A percentile compares a stretch with the other conserved stretches of the same genome.
These are phyloP conservation scores for Polyodon spathula DNA, from an alignment of 2,113 vertebrate species.

Conservation along the genomic window DNA sequence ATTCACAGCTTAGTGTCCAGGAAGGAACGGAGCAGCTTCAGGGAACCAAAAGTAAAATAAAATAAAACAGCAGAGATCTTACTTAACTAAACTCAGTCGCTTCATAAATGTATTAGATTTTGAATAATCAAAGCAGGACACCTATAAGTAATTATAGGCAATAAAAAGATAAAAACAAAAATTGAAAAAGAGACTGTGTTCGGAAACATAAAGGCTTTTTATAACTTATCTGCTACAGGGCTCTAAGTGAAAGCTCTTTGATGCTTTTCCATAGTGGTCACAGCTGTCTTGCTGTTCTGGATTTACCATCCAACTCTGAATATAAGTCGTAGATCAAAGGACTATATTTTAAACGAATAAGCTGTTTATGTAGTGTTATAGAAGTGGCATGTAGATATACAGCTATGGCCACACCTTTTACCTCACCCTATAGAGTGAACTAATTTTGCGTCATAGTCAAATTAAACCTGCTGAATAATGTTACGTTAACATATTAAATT, in stretches of 20 bases:
- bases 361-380: no score
- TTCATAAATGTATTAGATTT: slow-evolving; percentile 32
- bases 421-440: no score
- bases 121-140: slow-evolving; percentile 40
- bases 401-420: no score
- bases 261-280: not conserved
- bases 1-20: slow-evolving; percentile 15
- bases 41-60: slow-evolving; percentile 10
- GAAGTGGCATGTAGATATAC: no score
- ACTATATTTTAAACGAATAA: no score
- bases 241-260: not conserved
- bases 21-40: slow-evolving; percentile 1
- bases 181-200: not conserved
- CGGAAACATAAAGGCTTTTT: not conserved
- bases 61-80: slow-evolving; percentile 17
- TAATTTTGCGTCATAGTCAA: no score
- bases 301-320: not conserved
- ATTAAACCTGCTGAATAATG: no score
- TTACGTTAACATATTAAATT: no score
- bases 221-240: not conserved
- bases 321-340: no score
- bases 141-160: slow-evolving; percentile 32
- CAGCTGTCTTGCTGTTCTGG: not conserved
- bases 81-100: slow-evolving; percentile 36
- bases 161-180: slow-evolving; percentile 21